Evolutionary conservation across 1,140 invertebrate species (phyloP).

Genomic region (Achroia grisella): DNA sequence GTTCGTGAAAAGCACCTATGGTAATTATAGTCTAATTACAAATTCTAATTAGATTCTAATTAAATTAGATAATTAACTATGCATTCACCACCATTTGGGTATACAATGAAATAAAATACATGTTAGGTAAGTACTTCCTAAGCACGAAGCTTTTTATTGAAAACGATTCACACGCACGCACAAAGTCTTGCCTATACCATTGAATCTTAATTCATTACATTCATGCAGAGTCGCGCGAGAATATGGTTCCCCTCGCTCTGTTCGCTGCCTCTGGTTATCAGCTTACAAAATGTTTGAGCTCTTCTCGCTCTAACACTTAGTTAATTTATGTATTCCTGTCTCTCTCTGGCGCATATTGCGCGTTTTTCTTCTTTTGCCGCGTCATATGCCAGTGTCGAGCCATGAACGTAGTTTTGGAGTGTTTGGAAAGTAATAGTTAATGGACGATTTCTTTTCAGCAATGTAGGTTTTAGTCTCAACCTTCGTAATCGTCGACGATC

Average conservation of each 20-base stretch:
- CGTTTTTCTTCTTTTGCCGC: constrained; percentile 71
- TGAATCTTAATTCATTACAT: constrained; percentile 72
- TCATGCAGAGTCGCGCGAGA: constrained; percentile 65
- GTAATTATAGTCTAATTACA: background rate
- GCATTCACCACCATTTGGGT: constrained; percentile 7
- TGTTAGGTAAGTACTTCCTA: background rate
- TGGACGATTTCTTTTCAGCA: constrained; percentile 15
- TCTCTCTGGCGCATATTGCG: constrained; percentile 60
- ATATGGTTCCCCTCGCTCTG: constrained; percentile 69
- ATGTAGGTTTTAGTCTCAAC: constrained; percentile 5
- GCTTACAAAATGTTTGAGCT: constrained; percentile 67
- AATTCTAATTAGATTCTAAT: constrained; percentile 21
- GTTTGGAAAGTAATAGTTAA: constrained; percentile 34
- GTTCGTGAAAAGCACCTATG: background rate
- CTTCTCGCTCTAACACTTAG: constrained; percentile 43
- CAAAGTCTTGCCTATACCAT: constrained; percentile 48
- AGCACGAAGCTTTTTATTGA: constrained; percentile 35
- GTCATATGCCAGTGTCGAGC: constrained; percentile 61
- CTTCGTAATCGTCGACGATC: background rate
- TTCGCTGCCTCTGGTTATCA: constrained; percentile 68
- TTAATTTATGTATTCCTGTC: constrained; percentile 53
- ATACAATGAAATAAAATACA: background rate
- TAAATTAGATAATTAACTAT: background rate
- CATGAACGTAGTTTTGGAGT: constrained; percentile 43
- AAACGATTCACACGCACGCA: constrained; percentile 45